Conservation (phyloP, 2,888 invertebrate genomes). For the Blera fallax region DNA sequence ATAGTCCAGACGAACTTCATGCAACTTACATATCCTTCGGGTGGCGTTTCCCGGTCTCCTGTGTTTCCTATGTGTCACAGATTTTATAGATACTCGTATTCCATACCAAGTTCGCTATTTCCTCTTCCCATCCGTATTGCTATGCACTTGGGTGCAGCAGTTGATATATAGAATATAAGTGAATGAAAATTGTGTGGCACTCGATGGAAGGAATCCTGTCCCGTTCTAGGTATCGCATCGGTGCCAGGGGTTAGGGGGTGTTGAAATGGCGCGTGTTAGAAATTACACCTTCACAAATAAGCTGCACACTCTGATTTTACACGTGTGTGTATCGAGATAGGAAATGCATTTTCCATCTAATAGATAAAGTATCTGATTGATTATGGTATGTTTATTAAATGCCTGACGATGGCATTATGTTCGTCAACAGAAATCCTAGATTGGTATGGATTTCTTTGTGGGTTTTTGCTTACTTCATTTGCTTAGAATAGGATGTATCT, state of each 20-base stretch:
- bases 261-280: conserved; percentile 70
- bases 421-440: conserved; percentile 25
- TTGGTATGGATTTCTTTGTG: neutral
- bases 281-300: conserved; percentile 67
- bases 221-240: neutral
- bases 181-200: conserved; percentile 56
- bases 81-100: conserved; percentile 55
- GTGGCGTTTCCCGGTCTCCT: conserved; percentile 27
- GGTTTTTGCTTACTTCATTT: no score
- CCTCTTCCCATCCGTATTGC: conserved; percentile 19
- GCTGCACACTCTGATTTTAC: conserved; percentile 19
- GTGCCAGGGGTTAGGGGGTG: conserved; percentile 10
- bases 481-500: neutral
- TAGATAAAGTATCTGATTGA: conserved; percentile 65
- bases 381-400: conserved; percentile 46
- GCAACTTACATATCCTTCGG: conserved; percentile 37
- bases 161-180: neutral
- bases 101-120: conserved; percentile 8
- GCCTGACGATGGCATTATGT: conserved; percentile 30
- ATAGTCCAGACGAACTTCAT: conserved; percentile 31
- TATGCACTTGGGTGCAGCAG: conserved; percentile 42
- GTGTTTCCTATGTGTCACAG: conserved; percentile 58
- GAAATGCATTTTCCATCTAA: conserved; percentile 1
- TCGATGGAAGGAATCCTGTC: neutral
- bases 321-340: conserved; percentile 6